Evolutionary conservation across 2,888 invertebrate genomes (phyloP).

Genomic region (Gari tellinella): DNA sequence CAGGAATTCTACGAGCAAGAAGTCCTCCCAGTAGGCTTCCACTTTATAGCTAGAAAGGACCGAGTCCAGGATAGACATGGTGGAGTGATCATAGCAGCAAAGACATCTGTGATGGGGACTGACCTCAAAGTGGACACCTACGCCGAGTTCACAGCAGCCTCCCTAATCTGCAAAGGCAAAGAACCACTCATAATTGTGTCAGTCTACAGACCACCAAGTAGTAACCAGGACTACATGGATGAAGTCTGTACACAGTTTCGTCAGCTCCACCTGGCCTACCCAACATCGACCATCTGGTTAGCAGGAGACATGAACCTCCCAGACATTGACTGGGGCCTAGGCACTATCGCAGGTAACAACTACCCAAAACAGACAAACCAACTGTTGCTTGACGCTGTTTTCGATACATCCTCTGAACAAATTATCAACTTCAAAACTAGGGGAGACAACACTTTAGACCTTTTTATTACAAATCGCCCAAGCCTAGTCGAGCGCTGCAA

Average conservation of each 20-base stretch:
- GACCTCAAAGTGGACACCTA: not conserved
- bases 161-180: conserved; percentile 3
- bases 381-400: too few species aligned
- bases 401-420: conserved; percentile 23
- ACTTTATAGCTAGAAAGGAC: conserved; percentile 17
- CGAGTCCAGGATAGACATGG: conserved; percentile 3
- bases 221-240: conserved; percentile 3
- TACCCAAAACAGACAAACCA: too few species aligned
- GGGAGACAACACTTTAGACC: conserved; percentile 13
- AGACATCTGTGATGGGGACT: not conserved
- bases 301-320: too few species aligned
- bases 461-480: conserved; percentile 24
- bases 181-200: conserved; percentile 9
- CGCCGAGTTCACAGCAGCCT: not conserved
- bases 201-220: conserved; percentile 18
- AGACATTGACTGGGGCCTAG: too few species aligned
- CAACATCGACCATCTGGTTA: too few species aligned
- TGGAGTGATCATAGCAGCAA: conserved; percentile 19
- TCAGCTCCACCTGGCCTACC: too few species aligned
- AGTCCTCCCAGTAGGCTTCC: conserved; percentile 14
- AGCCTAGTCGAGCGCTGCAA: conserved; percentile 13
- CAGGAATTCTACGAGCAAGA: conserved; percentile 13
- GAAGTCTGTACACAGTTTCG: too few species aligned
- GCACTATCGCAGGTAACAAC: too few species aligned
- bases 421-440: conserved; percentile 25